These are phyloP conservation scores for Terebella lapidaria DNA, from an alignment of 2,888 invertebrate genomes.

Conservation along the genomic window DNA sequence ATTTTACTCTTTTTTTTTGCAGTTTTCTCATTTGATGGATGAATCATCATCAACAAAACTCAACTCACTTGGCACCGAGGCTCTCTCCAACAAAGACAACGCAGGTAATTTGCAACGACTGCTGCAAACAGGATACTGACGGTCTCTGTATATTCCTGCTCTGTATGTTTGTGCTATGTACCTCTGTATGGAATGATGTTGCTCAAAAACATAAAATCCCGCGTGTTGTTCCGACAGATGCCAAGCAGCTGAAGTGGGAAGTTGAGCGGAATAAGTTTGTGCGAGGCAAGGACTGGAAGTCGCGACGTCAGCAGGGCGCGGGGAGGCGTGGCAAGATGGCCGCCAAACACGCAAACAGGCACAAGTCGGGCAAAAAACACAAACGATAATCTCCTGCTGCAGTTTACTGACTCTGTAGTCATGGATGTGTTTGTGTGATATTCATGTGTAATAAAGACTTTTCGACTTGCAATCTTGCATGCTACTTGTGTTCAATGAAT, in stretches of 20 bases:
- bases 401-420: too few species aligned
- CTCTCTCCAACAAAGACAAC: not conserved
- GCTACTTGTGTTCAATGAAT: too few species aligned
- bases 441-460: too few species aligned
- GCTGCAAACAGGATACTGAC: too few species aligned
- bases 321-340: not conserved
- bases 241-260: conserved; percentile 1
- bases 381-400: too few species aligned
- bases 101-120: not conserved
- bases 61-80: not conserved
- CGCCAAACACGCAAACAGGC: too few species aligned
- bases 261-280: not conserved
- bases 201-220: not conserved
- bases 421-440: too few species aligned
- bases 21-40: not conserved
- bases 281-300: not conserved
- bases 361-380: too few species aligned
- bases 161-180: too few species aligned
- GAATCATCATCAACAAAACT: not conserved
- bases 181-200: too few species aligned
- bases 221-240: not conserved
- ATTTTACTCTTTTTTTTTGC: not conserved
- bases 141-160: too few species aligned
- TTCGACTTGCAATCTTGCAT: too few species aligned
- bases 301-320: not conserved